These are phyloP conservation scores for Clarias pachynema DNA, from an alignment of 2,797 vertebrate genomes.

Conservation along the genomic window DNA sequence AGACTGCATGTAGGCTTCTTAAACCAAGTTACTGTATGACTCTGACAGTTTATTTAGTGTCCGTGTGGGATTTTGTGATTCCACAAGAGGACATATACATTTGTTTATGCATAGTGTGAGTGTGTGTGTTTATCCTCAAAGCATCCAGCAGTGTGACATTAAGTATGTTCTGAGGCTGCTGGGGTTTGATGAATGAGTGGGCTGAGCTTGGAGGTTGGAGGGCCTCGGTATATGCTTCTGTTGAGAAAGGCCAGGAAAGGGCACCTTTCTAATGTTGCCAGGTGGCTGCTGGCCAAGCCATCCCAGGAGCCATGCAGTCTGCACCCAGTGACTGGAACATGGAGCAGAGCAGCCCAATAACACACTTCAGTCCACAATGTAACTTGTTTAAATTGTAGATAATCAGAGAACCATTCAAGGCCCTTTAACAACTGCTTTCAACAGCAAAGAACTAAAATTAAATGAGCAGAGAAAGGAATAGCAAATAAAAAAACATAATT, in stretches of 20 bases:
- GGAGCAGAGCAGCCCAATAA: slow-evolving; percentile 67
- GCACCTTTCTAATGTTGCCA: slow-evolving; percentile 85
- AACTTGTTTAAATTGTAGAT: slow-evolving; percentile 40
- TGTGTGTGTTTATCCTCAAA: slow-evolving; percentile 69
- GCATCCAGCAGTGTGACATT: slow-evolving; percentile 66
- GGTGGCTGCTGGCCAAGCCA: slow-evolving; percentile 76
- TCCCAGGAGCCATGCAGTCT: slow-evolving; percentile 80
- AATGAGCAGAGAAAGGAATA: slow-evolving; percentile 34
- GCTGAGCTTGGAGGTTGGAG: slow-evolving; percentile 75
- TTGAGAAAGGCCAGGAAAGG: slow-evolving; percentile 76
- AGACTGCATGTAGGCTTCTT: slow-evolving; percentile 9
- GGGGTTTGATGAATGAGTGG: slow-evolving; percentile 82
- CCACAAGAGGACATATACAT: slow-evolving; percentile 24
- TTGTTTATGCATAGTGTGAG: slow-evolving; percentile 26
- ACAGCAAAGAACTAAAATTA: slow-evolving; percentile 33
- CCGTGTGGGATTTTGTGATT: neutral
- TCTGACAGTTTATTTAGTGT: slow-evolving; percentile 24
- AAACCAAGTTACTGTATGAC: slow-evolving; percentile 14
- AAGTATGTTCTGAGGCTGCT: slow-evolving; percentile 77
- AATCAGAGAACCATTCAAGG: slow-evolving; percentile 38
- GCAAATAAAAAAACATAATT: slow-evolving; percentile 36
- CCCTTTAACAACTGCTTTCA: slow-evolving; percentile 36
- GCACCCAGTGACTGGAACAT: slow-evolving; percentile 79
- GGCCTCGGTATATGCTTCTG: slow-evolving; percentile 73
- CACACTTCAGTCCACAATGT: slow-evolving; percentile 53